Evolutionary conservation across 2,888 invertebrate species (phyloP).

Genomic region (Synergus japonicus): DNA sequence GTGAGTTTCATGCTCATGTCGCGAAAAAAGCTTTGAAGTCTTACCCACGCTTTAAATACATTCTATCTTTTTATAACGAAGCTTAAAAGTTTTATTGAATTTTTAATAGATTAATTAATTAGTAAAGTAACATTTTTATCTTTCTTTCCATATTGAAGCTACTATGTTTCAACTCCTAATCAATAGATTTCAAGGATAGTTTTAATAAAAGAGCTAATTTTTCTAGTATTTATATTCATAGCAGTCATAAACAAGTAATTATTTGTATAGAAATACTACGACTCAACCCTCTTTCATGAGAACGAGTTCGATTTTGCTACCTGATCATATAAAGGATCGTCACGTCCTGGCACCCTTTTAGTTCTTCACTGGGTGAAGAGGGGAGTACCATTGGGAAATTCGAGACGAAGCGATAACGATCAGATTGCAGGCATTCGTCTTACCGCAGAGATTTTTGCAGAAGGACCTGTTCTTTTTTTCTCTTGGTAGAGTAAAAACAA

Average conservation of each 20-base stretch:
- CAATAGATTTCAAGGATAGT: too few species aligned
- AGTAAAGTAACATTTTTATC: too few species aligned
- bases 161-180: too few species aligned
- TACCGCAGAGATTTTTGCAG: constrained; percentile 59
- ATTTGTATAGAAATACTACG: background rate
- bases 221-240: background rate
- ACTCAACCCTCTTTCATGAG: constrained; percentile 14
- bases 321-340: constrained; percentile 23
- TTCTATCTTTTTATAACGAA: background rate
- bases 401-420: constrained; percentile 65
- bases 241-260: background rate
- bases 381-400: constrained; percentile 59
- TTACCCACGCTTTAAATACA: background rate
- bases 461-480: constrained; percentile 16
- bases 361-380: background rate
- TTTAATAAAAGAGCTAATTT: too few species aligned
- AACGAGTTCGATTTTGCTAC: constrained; percentile 7
- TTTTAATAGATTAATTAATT: too few species aligned
- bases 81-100: background rate
- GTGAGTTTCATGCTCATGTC: background rate
- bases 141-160: too few species aligned
- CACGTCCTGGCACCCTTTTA: constrained; percentile 23
- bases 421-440: constrained; percentile 67
- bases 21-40: background rate
- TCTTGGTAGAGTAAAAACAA: background rate